Conservation (phyloP, 2,113 vertebrate genomes). For the Geococcyx californianus region DNA sequence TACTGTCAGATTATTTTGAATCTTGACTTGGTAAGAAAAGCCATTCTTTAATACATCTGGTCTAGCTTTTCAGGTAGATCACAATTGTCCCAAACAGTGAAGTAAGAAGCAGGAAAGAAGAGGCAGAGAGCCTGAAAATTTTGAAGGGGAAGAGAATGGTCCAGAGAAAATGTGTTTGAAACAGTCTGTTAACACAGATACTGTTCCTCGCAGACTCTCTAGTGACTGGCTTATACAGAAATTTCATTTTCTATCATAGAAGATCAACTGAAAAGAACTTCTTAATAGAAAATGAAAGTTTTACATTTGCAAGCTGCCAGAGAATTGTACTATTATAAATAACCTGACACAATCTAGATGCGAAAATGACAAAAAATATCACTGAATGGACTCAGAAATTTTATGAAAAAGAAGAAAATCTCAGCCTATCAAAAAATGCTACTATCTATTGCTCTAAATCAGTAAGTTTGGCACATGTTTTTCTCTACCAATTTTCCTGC, state of each 20-base stretch:
- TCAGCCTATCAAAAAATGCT: neutral
- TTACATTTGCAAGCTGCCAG: neutral
- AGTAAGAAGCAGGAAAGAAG: neutral
- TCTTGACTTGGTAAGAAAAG: neutral
- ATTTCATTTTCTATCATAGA: constrained; percentile 58
- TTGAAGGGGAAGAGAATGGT: neutral
- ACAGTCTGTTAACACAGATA: constrained; percentile 38
- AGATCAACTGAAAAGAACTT: constrained; percentile 37
- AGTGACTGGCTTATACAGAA: constrained; percentile 28
- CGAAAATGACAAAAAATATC: neutral
- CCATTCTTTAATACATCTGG: neutral
- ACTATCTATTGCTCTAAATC: neutral
- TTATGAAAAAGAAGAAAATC: neutral
- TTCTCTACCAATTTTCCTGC: neutral
- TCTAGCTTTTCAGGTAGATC: constrained; percentile 2
- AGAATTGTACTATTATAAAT: constrained; percentile 48
- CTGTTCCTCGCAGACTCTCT: constrained; percentile 1
- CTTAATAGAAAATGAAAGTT: constrained; percentile 46
- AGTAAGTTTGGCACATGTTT: neutral
- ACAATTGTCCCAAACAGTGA: neutral
- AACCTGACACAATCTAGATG: neutral
- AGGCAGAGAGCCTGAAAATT: neutral
- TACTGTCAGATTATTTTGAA: neutral
- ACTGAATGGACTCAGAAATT: neutral
- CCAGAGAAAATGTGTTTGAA: constrained; percentile 7